Evolutionary conservation across 1,140 invertebrate species (phyloP).

Genomic region (Aphelinus atriplicis): DNA sequence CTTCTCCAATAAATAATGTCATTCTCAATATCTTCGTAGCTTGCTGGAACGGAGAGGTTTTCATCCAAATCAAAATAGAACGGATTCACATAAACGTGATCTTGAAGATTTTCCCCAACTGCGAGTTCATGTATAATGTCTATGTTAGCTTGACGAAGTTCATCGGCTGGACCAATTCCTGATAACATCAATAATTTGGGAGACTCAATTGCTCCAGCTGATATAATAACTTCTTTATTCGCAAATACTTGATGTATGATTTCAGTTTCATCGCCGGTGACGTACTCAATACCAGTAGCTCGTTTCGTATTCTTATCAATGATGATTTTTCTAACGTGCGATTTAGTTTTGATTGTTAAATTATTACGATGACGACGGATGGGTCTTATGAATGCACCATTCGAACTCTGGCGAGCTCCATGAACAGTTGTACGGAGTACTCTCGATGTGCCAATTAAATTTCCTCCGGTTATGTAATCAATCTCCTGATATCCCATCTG

Average conservation of each 20-base stretch:
- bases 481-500: constrained; percentile 10
- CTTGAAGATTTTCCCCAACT: constrained; percentile 66
- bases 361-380: constrained; percentile 69
- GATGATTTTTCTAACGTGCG: constrained; percentile 10
- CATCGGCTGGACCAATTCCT: constrained; percentile 47
- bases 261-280: constrained; percentile 37
- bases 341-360: neutral
- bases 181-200: constrained; percentile 65
- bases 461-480: constrained; percentile 8
- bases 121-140: constrained; percentile 51
- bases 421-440: neutral
- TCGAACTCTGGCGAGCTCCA: constrained; percentile 70
- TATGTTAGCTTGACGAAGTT: constrained; percentile 47
- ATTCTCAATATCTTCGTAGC: neutral
- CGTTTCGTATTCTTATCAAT: constrained; percentile 20
- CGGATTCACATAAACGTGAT: constrained; percentile 58
- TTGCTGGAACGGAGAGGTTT: neutral
- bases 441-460: constrained; percentile 7
- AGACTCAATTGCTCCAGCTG: constrained; percentile 61
- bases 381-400: constrained; percentile 76
- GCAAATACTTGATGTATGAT: constrained; percentile 50
- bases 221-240: constrained; percentile 68
- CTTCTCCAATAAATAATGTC: constrained; percentile 19
- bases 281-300: constrained; percentile 26
- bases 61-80: neutral